Percentiles rank a stretch among this genome's conserved stretches.
phyloP scores from a whole-genome alignment of 2,113 vertebrate genomes.

The Ardeotis arabs region DNA sequence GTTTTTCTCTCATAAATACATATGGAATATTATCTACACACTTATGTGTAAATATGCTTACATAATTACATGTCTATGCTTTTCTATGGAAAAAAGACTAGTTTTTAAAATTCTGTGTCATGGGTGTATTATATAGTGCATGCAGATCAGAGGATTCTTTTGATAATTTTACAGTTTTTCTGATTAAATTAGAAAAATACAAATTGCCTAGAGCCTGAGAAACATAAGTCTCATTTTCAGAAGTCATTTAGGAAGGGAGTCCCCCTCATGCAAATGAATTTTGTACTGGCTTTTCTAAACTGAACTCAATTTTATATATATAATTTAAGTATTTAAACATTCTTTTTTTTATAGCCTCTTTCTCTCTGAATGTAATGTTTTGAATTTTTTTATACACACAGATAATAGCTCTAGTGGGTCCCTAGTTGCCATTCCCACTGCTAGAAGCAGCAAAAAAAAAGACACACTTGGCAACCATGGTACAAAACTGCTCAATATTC shows the following conservation, averaged over 20 bases:
- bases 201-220: background rate
- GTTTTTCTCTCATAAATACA: background rate
- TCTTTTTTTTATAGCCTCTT: background rate
- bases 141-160: background rate
- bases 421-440: too few species aligned
- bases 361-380: background rate
- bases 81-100: background rate
- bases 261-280: background rate
- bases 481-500: background rate
- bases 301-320: background rate
- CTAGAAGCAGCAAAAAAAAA: background rate
- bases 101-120: background rate
- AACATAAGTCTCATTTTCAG: background rate
- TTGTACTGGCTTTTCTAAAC: background rate
- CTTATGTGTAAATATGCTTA: background rate
- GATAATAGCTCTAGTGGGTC: background rate
- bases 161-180: background rate
- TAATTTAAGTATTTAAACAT: background rate
- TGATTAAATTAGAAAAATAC: background rate
- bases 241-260: background rate
- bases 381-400: background rate
- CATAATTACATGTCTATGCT: background rate
- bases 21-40: background rate
- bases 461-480: accelerated
- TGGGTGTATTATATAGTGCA: background rate